Conservation (phyloP, 2,797 vertebrate genomes). For the Gymnoscopelus braueri region DNA sequence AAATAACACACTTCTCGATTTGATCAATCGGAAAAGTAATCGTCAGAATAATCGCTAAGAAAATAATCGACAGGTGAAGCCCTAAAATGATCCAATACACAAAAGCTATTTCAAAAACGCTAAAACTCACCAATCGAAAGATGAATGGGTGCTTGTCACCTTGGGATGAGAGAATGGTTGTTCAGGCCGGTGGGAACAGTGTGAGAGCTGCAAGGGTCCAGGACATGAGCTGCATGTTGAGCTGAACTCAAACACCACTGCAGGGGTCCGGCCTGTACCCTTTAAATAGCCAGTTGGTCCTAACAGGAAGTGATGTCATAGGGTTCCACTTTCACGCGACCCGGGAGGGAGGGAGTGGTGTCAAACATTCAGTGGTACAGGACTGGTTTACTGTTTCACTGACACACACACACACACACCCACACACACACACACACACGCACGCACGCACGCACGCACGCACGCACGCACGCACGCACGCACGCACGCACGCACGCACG, state of each 20-base stretch:
- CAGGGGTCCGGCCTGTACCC: conserved; percentile 52
- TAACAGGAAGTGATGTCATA: conserved; percentile 56
- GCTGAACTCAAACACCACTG: conserved; percentile 20
- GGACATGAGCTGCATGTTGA: conserved; percentile 38
- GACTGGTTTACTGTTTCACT: conserved; percentile 1
- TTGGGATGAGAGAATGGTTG: background rate
- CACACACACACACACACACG: background rate
- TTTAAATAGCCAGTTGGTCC: conserved; percentile 67
- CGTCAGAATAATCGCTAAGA: too few species aligned
- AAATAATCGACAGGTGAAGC: too few species aligned
- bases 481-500: background rate
- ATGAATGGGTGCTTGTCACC: background rate
- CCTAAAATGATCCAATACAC: background rate
- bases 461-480: background rate
- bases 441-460: background rate
- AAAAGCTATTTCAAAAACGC: background rate
- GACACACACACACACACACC: background rate
- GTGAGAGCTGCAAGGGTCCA: conserved; percentile 47
- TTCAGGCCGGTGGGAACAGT: conserved; percentile 2
- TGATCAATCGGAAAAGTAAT: too few species aligned
- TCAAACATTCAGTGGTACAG: conserved; percentile 32
- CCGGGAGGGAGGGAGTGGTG: conserved; percentile 35
- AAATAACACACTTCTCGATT: background rate
- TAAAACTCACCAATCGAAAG: background rate
- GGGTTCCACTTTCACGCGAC: conserved; percentile 36